Percentiles rank a stretch among this genome's conserved stretches.
Conservation (phyloP, 2,888 invertebrate genomes). For the Drosophila gaucha region DNA sequence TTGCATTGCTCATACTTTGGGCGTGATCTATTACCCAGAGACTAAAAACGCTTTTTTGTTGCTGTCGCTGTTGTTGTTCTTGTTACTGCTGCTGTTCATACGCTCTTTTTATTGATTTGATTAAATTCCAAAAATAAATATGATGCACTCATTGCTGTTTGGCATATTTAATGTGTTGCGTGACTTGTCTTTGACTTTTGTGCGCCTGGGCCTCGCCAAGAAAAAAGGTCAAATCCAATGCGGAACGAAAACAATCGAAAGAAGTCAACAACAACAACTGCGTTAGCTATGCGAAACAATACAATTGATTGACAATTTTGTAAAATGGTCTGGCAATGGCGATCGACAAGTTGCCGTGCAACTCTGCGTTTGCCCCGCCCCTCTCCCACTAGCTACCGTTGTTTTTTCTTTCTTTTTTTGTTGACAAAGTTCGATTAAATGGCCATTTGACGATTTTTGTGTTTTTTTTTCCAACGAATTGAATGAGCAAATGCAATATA, state of each 20-base stretch:
- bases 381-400: constrained; percentile 1
- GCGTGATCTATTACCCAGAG: constrained; percentile 7
- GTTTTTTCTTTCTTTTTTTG: not conserved
- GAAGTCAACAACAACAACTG: constrained; percentile 23
- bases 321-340: constrained; percentile 36
- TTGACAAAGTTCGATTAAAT: constrained; percentile 45
- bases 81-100: constrained; percentile 11
- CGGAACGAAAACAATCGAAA: constrained; percentile 66
- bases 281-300: constrained; percentile 29
- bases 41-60: not conserved
- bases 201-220: constrained; percentile 19
- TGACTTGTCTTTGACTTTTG: constrained; percentile 65
- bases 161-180: constrained; percentile 61
- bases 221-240: constrained; percentile 64
- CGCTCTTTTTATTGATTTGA: constrained; percentile 67
- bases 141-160: constrained; percentile 61
- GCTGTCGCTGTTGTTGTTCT: not conserved
- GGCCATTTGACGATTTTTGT: constrained; percentile 35
- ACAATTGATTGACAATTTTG: constrained; percentile 71
- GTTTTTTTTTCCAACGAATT: constrained; percentile 35
- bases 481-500: constrained; percentile 33
- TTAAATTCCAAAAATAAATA: constrained; percentile 73
- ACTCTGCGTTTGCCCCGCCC: constrained; percentile 25
- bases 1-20: not conserved
- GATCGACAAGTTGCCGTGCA: constrained; percentile 57